Conservation (phyloP, 2,888 invertebrate genomes). For the Nephrotoma appendiculata region DNA sequence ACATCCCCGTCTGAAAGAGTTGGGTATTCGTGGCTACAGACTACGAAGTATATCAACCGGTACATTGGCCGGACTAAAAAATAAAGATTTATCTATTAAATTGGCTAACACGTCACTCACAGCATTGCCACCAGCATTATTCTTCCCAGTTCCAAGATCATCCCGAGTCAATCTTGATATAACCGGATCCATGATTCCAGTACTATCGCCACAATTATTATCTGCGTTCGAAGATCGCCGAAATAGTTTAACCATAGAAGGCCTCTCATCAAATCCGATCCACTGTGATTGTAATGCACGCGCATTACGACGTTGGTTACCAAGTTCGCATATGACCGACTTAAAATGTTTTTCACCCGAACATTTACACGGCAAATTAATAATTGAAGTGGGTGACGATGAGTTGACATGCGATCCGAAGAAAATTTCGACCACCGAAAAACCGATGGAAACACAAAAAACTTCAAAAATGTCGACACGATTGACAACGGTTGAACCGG, state of each 20-base stretch:
- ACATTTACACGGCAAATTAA: slow-evolving; percentile 48
- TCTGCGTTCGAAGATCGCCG: slow-evolving; percentile 69
- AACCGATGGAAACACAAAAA: slow-evolving; percentile 20
- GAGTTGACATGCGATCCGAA: slow-evolving; percentile 63
- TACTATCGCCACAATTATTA: slow-evolving; percentile 62
- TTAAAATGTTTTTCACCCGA: slow-evolving; percentile 54
- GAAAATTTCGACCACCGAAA: slow-evolving; percentile 36
- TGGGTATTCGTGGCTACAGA: slow-evolving; percentile 60
- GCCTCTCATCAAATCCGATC: slow-evolving; percentile 66
- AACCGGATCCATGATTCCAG: slow-evolving; percentile 59
- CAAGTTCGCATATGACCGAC: slow-evolving; percentile 44
- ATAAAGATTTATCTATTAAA: slow-evolving; percentile 52
- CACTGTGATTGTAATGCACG: slow-evolving; percentile 73
- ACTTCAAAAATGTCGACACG: slow-evolving; percentile 41
- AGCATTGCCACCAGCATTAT: slow-evolving; percentile 61
- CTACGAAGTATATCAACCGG: slow-evolving; percentile 68
- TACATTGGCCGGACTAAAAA: slow-evolving; percentile 67
- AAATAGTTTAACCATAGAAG: slow-evolving; percentile 56
- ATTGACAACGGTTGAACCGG: slow-evolving; percentile 55
- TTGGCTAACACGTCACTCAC: slow-evolving; percentile 68
- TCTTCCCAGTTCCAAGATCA: slow-evolving; percentile 78
- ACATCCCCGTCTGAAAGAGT: slow-evolving; percentile 59
- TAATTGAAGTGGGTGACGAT: slow-evolving; percentile 66
- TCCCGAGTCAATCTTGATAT: slow-evolving; percentile 66
- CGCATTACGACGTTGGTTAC: slow-evolving; percentile 65